Evolutionary conservation across 2,888 invertebrate genomes (phyloP), one percentile per base, ranked within the genome.

Genomic region (Coecobrya sp.): DNA sequence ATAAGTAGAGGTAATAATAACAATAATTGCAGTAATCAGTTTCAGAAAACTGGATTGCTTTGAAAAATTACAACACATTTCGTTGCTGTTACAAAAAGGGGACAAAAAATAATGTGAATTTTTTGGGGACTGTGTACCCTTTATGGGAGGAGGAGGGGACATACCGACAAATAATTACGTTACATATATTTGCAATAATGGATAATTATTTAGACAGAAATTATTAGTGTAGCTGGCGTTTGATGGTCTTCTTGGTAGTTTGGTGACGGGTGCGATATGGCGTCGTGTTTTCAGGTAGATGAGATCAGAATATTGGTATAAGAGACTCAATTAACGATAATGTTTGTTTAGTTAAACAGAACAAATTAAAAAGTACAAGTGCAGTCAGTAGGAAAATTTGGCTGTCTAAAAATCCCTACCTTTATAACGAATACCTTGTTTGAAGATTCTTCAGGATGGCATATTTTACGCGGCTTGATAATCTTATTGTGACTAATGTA

Each of bases 41-140:
- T 1, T 11, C 59, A 82, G 62, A 82, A 82, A 82, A 82, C 82
- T 82, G 62, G 82, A 82, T 82, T 82, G 82, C 59, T 62, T 82
- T 82, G 82, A 82, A 82, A n/a, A 82, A 82, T 82, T 62, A 82
- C 82, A 27, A 55, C 52, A 81, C 16, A 55, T 52, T 79, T 22
- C 7, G 19, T 11, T 45, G 45, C 1, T 25, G 68, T 19, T 52
- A 30, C 16, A 55, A 55, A 55, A 55, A 81, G 52, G 55, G 81
- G 1, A 55, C 55, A 25, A 81, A 30, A 81, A 81, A 52, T 30
- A 10, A 55, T 52, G 13, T 55, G 25, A 52, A 25, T 52, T 49
- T 70, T 70, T 19, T 65, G 70, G 19, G 10, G 0, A 73, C 22
- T 70, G n/a, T 8, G 70, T 22, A 76, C 73, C 45, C 73, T 22